Evolutionary conservation across 1,140 invertebrate species (phyloP), one percentile per base, ranked within the genome.

Genomic region (Charaxes varanes): DNA sequence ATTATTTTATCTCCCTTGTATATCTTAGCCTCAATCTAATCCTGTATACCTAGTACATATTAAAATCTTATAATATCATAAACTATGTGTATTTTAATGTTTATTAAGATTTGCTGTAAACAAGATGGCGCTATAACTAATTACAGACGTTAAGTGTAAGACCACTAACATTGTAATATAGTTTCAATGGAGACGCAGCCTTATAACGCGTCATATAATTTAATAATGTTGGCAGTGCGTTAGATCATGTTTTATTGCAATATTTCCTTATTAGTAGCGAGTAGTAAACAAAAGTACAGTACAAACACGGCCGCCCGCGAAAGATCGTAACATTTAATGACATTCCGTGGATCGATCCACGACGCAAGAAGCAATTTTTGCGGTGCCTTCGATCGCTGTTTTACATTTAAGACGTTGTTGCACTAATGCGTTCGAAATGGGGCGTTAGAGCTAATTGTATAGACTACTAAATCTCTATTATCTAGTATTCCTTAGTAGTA

Each of bases 311-410:
- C 27, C 13, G 36, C 41, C 40, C 58, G 42, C 60, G 58, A 69
- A 65, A 58, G 66, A 44, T 67, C 61, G 57, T 78, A 78, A 78
- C 76, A 76, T 67, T 76, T 78, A 71, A 78, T 66, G 62, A 71
- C 57, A 78, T 66, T 64, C 58, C 61, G 33, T 32, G 41, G 47
- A 56, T 62, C 58, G 57, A 44, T 44, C 47, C 47, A 53, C 40
- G 52, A 58, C 24, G 51, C 49, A 42, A 55, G 56, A 66, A 63
- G 59, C 52, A 70, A 72, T 70, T 70, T 66, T 72, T 66, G 54
- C 62, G 47, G 58, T 62, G 36, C 52, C 32, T 53, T 55, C 50
- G 47, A 61, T 62, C 62, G 45, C 45, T 43, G 44, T 50, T 53
- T 62, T 65, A 65, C 54, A 47, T 37, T 62, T 62, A 71, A 61